Conservation (phyloP, 2,113 vertebrate genomes). For the Cercopithecus mona region DNA sequence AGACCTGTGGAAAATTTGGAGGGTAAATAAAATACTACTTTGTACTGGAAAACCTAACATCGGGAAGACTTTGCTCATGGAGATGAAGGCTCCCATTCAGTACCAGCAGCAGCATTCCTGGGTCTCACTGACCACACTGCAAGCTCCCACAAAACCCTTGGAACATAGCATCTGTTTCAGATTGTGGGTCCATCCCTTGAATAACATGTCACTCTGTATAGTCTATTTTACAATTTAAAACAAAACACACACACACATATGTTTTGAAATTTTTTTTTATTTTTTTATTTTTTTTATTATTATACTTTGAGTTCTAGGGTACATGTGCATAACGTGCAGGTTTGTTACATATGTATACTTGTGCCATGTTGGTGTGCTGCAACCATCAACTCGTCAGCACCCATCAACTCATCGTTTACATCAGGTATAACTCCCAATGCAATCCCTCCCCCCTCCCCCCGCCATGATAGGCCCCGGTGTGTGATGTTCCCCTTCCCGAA, state of each 20-base stretch:
- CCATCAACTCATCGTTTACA: too few relatives aligned
- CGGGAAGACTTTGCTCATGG: background rate
- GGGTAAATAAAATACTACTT: background rate
- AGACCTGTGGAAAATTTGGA: background rate
- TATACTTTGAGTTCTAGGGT: too few relatives aligned
- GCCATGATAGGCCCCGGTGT: too few relatives aligned
- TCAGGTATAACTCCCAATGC: too few relatives aligned
- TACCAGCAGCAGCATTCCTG: background rate
- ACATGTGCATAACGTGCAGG: too few relatives aligned
- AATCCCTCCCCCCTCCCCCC: too few relatives aligned
- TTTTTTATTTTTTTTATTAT: too few relatives aligned
- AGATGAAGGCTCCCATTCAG: fast-evolving
- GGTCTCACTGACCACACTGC: background rate
- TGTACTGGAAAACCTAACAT: background rate
- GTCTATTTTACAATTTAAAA: background rate
- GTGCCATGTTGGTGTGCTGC: too few relatives aligned
- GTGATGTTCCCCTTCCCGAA: background rate
- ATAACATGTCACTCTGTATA: background rate
- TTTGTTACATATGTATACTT: too few relatives aligned
- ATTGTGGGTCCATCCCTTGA: background rate
- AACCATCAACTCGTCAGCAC: too few relatives aligned
- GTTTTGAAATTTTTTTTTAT: background rate
- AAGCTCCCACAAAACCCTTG: background rate
- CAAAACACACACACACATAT: background rate
- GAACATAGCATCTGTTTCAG: background rate